phyloP scores from a whole-genome alignment of 1,140 invertebrate genomes.

The Paraescarpia echinospica region DNA sequence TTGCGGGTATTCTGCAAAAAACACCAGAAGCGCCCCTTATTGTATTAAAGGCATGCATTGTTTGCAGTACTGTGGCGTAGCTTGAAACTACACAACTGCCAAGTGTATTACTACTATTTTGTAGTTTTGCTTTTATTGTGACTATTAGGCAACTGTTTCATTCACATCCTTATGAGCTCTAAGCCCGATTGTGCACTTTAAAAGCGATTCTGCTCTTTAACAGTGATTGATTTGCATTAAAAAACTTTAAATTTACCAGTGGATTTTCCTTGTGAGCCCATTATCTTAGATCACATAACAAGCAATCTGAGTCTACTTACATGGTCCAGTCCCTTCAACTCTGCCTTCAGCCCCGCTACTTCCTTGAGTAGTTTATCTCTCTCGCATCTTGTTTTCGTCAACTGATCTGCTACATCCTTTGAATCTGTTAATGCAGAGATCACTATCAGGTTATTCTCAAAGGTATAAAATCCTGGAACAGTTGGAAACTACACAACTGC shows the following conservation, averaged over 20 bases:
- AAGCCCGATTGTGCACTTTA: no score
- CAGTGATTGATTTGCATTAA: no score
- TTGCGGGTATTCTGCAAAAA: no score
- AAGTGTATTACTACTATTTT: no score
- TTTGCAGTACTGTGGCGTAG: not conserved
- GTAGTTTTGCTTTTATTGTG: no score
- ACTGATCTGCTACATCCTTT: constrained; percentile 27
- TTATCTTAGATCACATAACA: not conserved
- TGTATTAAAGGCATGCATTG: not conserved
- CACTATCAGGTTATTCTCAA: not conserved
- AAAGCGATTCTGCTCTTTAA: no score
- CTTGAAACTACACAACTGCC: no score
- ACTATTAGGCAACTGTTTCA: no score
- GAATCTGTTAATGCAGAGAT: not conserved
- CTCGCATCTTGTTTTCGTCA: constrained; percentile 36
- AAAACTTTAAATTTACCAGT: no score
- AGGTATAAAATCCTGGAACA: not conserved
- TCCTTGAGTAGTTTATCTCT: constrained; percentile 40
- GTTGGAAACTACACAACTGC: no score
- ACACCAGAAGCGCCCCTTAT: not conserved
- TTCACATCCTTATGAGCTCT: no score
- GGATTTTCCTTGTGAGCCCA: no score
- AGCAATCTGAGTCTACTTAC: constrained; percentile 19
- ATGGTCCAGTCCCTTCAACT: constrained; percentile 44
- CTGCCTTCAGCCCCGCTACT: constrained; percentile 41